Evolutionary conservation across 2,113 vertebrate genomes (phyloP).

Genomic region (Malaclemys terrapin): DNA sequence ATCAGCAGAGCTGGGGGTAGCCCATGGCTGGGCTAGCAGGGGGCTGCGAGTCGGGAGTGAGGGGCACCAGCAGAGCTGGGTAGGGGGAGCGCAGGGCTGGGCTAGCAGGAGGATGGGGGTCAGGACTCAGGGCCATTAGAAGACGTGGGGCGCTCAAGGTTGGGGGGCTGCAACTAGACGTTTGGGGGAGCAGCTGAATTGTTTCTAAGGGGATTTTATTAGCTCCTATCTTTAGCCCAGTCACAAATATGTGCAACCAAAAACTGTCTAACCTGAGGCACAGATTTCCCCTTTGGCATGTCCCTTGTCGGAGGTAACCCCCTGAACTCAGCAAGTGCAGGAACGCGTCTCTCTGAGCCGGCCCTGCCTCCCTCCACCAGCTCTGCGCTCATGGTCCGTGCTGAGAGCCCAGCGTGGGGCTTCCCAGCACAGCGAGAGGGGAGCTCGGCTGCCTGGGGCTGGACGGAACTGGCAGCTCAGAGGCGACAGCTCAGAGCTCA

Average conservation of each 20-base stretch:
- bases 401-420: not conserved
- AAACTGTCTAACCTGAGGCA: too few relatives aligned
- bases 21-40: not conserved
- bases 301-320: too few relatives aligned
- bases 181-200: not conserved
- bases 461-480: not conserved
- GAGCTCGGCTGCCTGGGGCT: not conserved
- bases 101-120: not conserved
- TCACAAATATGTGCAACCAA: too few relatives aligned
- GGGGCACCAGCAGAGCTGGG: not conserved
- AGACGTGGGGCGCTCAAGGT: too few relatives aligned
- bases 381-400: not conserved
- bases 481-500: not conserved
- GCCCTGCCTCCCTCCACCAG: not conserved
- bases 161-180: not conserved
- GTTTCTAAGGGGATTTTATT: not conserved
- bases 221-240: too few relatives aligned
- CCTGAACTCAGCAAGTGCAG: not conserved
- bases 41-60: accelerated
- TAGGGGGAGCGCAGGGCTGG: not conserved
- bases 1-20: accelerated
- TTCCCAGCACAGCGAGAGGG: not conserved
- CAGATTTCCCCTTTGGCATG: too few relatives aligned
- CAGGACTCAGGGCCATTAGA: not conserved
- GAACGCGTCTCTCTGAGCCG: not conserved